Base-by-base conservation (phyloP, 2,888 invertebrate species). In the Hymenopus coronatus region DNA sequence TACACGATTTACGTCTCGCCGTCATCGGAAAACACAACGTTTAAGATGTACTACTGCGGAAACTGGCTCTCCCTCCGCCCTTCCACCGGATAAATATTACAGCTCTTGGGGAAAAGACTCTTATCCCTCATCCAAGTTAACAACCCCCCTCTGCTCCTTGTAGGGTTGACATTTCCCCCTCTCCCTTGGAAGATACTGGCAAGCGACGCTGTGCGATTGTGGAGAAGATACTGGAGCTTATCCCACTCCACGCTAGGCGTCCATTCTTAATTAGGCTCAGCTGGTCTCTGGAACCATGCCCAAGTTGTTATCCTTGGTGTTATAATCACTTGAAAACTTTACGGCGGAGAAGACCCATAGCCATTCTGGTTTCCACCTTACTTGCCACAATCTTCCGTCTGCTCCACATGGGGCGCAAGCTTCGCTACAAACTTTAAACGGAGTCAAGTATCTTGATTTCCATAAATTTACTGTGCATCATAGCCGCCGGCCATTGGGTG, bases 221-320 rank as follows among this genome's bases (percentile, higher is more conserved):
- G 85, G 27, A 85, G 85, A n/a, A 85, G 85, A 85, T 54, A 54
- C 27, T 54, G 82, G 27, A 33, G 87, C 40, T 81, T 86, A 54
- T 15, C 81, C 87, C 87, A 70, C 87, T 82, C 27, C 82, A 82
- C 87, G 33, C 33, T 27, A 88, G 85, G 88, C 85, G 85, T 85
- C 88, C 88, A 88, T 89, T 89, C 88, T 89, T 89, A 89, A 89
- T 89, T 89, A 89, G 89, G 85, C 89, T 83, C 89, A 89, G 88
- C 87, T 87, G 87, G 33, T 87, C 85, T 81, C 89, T 89, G 89
- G 89, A 88, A 89, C 88, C 85, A 85, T 88, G 89, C 89, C 83
- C 89, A 88, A 89, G 88, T 89, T 89, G 88, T 89, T 85, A 83
- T 85, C 88, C 54, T 70, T 83, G 28, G n/a, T 85, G 89, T 85